A percentile compares a stretch with the other conserved stretches of the same genome.
These are phyloP conservation scores for Asbolus verrucosus DNA, from an alignment of 1,140 invertebrate species.

Conservation along the genomic window DNA sequence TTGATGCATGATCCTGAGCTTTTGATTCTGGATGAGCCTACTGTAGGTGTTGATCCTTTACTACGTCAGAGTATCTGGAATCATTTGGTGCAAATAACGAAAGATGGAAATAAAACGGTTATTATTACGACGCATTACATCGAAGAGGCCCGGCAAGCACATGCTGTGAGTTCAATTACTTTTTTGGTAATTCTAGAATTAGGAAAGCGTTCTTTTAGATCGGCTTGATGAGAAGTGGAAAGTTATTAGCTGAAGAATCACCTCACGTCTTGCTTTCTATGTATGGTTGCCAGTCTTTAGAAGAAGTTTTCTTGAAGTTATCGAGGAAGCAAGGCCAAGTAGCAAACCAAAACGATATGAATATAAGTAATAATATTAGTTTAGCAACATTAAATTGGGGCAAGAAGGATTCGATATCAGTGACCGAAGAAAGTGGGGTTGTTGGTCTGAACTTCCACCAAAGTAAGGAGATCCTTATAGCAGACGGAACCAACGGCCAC, in stretches of 20 bases:
- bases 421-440: constrained; percentile 85
- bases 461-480: constrained; percentile 87
- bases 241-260: constrained; percentile 91
- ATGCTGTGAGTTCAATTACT: constrained; percentile 77
- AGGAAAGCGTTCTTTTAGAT: constrained; percentile 72
- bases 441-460: constrained; percentile 90
- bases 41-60: constrained; percentile 86
- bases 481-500: constrained; percentile 78
- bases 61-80: constrained; percentile 79
- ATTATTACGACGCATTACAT: constrained; percentile 86
- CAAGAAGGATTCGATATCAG: constrained; percentile 84
- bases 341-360: constrained; percentile 65
- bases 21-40: constrained; percentile 94
- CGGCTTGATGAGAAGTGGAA: constrained; percentile 93
- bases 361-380: constrained; percentile 82
- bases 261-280: constrained; percentile 85
- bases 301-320: constrained; percentile 95
- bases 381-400: constrained; percentile 82
- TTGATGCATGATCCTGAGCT: constrained; percentile 93
- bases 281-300: constrained; percentile 86
- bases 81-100: constrained; percentile 76
- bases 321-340: constrained; percentile 71
- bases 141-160: constrained; percentile 79
- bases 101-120: constrained; percentile 74
- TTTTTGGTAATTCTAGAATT: neutral